Evolutionary conservation across 2,888 invertebrate species (phyloP), one percentile per base, ranked within the genome.

Genomic region (Dusona sp.): DNA sequence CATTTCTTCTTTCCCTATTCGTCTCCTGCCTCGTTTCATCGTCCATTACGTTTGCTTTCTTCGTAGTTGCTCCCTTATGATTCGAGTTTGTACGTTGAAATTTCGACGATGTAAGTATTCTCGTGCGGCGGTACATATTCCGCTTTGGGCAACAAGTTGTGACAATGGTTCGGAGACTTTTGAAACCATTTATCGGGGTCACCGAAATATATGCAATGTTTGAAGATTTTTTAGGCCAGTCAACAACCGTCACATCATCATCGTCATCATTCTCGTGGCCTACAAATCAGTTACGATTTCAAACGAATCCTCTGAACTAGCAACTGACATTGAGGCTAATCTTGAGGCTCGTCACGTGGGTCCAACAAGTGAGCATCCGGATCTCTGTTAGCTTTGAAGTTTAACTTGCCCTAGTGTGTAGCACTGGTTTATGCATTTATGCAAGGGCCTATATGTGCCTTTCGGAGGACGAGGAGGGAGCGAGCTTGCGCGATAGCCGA

Each of bases 331-430:
- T 85, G 83, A 79, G 85, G 82, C 54, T 83, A 72, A 83, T 85
- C 70, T 77, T 72, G 64, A 51, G 42, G 25, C 80, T 77, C 61
- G 70, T 73, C 80, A 81, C 83, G 81, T 82, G 68, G 75, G 81
- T 84, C 86, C 84, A 86, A 84, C 88, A 89, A 85, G 88, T 87
- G 88, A 68, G 78, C 83, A 83, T 87, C 79, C 67, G 79, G 54
- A 83, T 86, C 85, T 65, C 54, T 70, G 36, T 48, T 64, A 77
- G 75, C 75, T 83, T 86, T 81, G 67, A 80, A 77, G 77, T 78
- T 68, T 68, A 84, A 68, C 74, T 29, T 61, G 70, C 42, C 42
- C 84, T 78, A 4, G 38, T 77, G 36, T 77, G 29, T 84, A 79
- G 79, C 82, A 33, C 67, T 61, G 65, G 57, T 80, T 83, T 79